Base-by-base conservation (phyloP, 2,888 invertebrate species). In the Dendrolimus pini region DNA sequence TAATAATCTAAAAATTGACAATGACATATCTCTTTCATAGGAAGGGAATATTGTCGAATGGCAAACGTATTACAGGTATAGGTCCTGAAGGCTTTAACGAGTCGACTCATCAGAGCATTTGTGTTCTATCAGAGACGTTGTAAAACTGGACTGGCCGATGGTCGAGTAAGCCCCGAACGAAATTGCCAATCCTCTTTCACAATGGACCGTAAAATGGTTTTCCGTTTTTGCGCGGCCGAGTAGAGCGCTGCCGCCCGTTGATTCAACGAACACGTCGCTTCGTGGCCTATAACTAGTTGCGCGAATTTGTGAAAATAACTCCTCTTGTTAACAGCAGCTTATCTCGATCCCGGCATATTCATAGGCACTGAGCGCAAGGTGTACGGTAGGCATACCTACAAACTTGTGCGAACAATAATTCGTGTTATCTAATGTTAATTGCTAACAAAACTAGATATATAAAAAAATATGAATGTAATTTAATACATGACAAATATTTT, bases 141-240 rank as follows among this genome's bases (percentile, higher is more conserved):
- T 87, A 85, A 87, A 88, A 87, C 82, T 85, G 78, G 80, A 77
- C 77, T 80, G 79, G 82, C 82, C 83, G 85, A 83, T 83, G 87
- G 86, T 83, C 82, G 85, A 83, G 83, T 89, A 83, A 87, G 85
- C 84, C 83, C 78, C 76, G 80, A 83, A 82, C 86, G 84, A 88
- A 89, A 90, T 89, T 89, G 89, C 85, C 89, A 89, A 90, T 90
- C 89, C 89, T 84, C 86, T 84, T 87, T 83, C 88, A 90, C 89
- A 89, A 90, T 89, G 89, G 85, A 89, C 86, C 89, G 89, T 90
- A 89, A 89, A 90, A 89, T 90, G 89, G 89, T 88, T 88, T 89
- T 83, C 89, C 89, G 89, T 89, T 89, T 89, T 89, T 89, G 85
- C 84, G 82, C 84, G 85, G 81, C 83, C 86, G 80, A 85, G 83